Percentiles rank a stretch among this genome's conserved stretches.
These are phyloP conservation scores for Gasterosteus nipponicus DNA, from an alignment of 2,113 vertebrate genomes.

Conservation along the genomic window DNA sequence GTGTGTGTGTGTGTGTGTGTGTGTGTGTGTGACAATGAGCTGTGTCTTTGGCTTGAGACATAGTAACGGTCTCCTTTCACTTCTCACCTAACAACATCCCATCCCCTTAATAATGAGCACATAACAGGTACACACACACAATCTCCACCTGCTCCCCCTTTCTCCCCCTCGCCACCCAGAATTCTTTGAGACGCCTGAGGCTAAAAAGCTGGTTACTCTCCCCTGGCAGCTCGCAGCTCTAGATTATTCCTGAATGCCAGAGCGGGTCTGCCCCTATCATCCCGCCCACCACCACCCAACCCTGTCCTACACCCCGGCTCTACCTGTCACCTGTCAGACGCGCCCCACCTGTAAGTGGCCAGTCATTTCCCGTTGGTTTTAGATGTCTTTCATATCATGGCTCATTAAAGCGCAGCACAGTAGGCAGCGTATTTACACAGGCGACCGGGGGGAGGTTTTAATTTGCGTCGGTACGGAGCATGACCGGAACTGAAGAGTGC, in stretches of 20 bases:
- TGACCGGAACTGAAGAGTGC: constrained; percentile 86
- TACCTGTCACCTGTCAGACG: constrained; percentile 83
- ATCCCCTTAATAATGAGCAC: constrained; percentile 65
- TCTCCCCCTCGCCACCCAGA: constrained; percentile 60
- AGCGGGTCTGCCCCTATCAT: constrained; percentile 60
- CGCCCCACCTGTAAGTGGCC: constrained; percentile 81
- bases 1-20: constrained; percentile 69
- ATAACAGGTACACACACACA: constrained; percentile 45
- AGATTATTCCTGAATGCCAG: constrained; percentile 76
- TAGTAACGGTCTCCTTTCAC: constrained; percentile 68
- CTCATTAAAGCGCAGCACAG: constrained; percentile 86
- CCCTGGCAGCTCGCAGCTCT: constrained; percentile 70
- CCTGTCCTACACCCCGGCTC: constrained; percentile 64
- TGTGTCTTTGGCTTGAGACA: constrained; percentile 68
- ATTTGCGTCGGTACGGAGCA: constrained; percentile 84
- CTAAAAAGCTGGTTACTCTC: constrained; percentile 77
- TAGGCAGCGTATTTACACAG: constrained; percentile 83
- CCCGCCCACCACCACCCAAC: constrained; percentile 34
- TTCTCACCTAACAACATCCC: constrained; percentile 66
- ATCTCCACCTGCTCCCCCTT: constrained; percentile 50
- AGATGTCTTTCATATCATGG: constrained; percentile 86
- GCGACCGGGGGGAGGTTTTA: constrained; percentile 80
- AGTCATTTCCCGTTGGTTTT: constrained; percentile 82
- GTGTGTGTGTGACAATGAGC: constrained; percentile 68
- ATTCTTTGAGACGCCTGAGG: constrained; percentile 77